Conservation (phyloP, 1,140 invertebrate genomes). For the Magallana ariakensis region DNA sequence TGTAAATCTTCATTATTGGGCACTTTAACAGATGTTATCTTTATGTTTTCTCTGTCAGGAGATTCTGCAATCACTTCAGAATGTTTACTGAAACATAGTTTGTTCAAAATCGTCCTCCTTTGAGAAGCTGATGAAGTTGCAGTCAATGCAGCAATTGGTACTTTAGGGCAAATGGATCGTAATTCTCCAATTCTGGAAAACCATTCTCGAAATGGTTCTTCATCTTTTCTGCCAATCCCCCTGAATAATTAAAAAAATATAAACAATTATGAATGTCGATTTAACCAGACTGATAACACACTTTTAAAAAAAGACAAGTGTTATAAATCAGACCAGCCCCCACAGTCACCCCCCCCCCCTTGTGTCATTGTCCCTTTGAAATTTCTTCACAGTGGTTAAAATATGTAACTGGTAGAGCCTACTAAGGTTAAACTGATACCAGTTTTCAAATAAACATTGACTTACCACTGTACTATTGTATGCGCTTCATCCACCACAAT, state of each 20-base stretch:
- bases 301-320: not conserved
- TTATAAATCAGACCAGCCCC: too few relatives aligned
- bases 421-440: not conserved
- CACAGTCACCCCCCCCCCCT: not conserved
- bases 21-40: too few relatives aligned
- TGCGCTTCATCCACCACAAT: constrained; percentile 49
- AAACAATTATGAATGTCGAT: not conserved
- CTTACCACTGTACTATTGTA: too few relatives aligned
- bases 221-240: constrained; percentile 8
- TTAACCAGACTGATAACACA: not conserved
- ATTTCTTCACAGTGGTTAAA: not conserved
- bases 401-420: not conserved
- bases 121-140: constrained; percentile 48
- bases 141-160: constrained; percentile 40
- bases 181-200: constrained; percentile 52
- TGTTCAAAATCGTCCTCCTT: constrained; percentile 45
- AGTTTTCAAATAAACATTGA: not conserved
- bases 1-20: too few relatives aligned
- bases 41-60: constrained; percentile 52
- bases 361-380: not conserved
- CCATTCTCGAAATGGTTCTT: constrained; percentile 48
- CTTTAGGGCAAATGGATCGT: constrained; percentile 33
- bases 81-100: constrained; percentile 19
- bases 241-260: constrained; percentile 4
- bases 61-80: constrained; percentile 37